A percentile compares a stretch with the other conserved stretches of the same genome.
phyloP scores from a whole-genome alignment of 1,140 invertebrate species.

The Penaeus vannamei region DNA sequence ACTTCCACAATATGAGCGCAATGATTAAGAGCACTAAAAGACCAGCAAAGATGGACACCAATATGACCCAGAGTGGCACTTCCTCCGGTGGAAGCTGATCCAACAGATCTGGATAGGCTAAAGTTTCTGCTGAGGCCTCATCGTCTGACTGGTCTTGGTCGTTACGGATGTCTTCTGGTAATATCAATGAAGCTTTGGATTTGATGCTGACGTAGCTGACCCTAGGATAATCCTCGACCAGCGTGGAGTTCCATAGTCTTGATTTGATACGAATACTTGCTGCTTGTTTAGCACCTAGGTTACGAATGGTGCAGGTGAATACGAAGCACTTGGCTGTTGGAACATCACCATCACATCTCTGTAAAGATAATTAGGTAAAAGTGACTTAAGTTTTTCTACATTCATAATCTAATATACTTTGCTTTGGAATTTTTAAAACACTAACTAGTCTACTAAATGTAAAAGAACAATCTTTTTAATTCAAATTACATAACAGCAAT shows the following conservation, averaged over 20 bases:
- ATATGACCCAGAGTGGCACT: constrained; percentile 87
- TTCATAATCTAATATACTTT: not conserved
- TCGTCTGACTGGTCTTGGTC: constrained; percentile 78
- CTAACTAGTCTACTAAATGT: too few species aligned
- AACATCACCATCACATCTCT: constrained; percentile 81
- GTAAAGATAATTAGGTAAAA: constrained; percentile 69
- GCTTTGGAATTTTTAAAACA: not conserved
- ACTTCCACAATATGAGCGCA: constrained; percentile 85
- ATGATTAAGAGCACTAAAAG: constrained; percentile 84
- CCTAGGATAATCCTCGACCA: constrained; percentile 88
- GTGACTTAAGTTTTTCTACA: not conserved
- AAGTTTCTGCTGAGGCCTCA: constrained; percentile 79
- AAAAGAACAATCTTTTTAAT: not conserved
- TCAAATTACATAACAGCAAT: constrained; percentile 23
- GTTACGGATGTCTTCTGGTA: constrained; percentile 83
- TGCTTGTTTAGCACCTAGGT: constrained; percentile 81
- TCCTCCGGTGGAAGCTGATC: constrained; percentile 79
- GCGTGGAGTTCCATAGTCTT: constrained; percentile 90
- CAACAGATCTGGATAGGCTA: constrained; percentile 83
- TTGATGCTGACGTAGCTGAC: constrained; percentile 87
- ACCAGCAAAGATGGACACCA: constrained; percentile 84
- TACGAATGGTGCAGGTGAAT: constrained; percentile 85
- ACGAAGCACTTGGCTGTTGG: constrained; percentile 89
- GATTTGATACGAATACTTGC: constrained; percentile 85
- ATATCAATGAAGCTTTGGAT: constrained; percentile 82